Evolutionary conservation across 2,113 vertebrate genomes (phyloP).

Genomic region (Tauraco erythrolophus): DNA sequence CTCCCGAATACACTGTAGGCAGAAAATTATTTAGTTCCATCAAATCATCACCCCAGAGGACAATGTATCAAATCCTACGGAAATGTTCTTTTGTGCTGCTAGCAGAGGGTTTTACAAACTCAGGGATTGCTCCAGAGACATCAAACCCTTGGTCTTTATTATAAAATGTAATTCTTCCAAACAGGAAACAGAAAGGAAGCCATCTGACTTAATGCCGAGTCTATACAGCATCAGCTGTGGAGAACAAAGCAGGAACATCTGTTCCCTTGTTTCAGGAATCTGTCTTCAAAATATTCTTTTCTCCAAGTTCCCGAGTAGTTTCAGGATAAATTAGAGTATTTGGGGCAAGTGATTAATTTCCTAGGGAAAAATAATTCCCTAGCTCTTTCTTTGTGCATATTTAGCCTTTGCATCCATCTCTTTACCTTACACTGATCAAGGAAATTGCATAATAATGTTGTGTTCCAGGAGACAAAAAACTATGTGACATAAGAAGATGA

Average conservation of each 20-base stretch:
- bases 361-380: background rate
- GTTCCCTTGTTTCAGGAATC: background rate
- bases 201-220: background rate
- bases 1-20: background rate
- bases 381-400: background rate
- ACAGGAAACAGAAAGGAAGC: background rate
- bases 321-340: background rate
- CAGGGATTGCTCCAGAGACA: background rate
- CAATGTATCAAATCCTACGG: background rate
- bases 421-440: background rate
- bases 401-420: background rate
- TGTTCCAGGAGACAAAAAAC: background rate
- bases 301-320: background rate
- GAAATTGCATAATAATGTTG: background rate
- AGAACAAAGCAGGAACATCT: background rate
- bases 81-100: background rate
- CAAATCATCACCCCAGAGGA: background rate
- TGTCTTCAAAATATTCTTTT: background rate
- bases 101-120: background rate
- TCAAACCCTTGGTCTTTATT: background rate
- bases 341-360: background rate
- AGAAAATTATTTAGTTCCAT: background rate
- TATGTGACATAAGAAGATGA: accelerated
- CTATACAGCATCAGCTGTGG: background rate
- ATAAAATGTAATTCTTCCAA: background rate